Evolutionary conservation across 2,888 invertebrate genomes (phyloP).

Genomic region (Parnassius orleans): DNA sequence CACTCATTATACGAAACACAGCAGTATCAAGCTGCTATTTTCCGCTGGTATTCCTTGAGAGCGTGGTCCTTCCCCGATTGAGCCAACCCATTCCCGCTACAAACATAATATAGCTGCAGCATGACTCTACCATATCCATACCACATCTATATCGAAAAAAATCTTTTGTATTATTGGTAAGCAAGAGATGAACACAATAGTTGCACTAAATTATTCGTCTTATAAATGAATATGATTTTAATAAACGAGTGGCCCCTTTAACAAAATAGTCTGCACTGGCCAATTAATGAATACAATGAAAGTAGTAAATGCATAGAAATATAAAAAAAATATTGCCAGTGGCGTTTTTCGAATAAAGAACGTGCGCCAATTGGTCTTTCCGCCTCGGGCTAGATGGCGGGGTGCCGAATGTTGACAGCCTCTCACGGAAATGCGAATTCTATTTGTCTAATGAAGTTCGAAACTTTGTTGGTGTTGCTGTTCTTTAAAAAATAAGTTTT

Average conservation of each 20-base stretch:
- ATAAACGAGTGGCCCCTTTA: constrained; percentile 28
- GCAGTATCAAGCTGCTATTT: too few relatives aligned
- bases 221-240: constrained; percentile 23
- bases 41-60: too few relatives aligned
- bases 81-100: too few relatives aligned
- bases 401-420: constrained; percentile 68
- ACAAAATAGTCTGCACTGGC: constrained; percentile 39
- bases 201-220: constrained; percentile 23
- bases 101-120: too few relatives aligned
- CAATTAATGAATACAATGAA: constrained; percentile 60
- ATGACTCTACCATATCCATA: too few relatives aligned
- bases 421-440: constrained; percentile 71
- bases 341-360: constrained; percentile 67
- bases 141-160: too few relatives aligned
- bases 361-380: constrained; percentile 65
- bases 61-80: too few relatives aligned
- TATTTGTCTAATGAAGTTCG: constrained; percentile 63
- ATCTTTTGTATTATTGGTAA: too few relatives aligned
- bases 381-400: constrained; percentile 73
- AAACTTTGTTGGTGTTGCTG: constrained; percentile 38
- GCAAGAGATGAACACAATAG: too few relatives aligned
- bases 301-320: constrained; percentile 53
- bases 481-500: constrained; percentile 6
- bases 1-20: too few relatives aligned
- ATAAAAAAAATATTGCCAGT: constrained; percentile 55